These are phyloP conservation scores for Catajapyx aquilonaris DNA, from an alignment of 1,140 invertebrate species.

Conservation along the genomic window DNA sequence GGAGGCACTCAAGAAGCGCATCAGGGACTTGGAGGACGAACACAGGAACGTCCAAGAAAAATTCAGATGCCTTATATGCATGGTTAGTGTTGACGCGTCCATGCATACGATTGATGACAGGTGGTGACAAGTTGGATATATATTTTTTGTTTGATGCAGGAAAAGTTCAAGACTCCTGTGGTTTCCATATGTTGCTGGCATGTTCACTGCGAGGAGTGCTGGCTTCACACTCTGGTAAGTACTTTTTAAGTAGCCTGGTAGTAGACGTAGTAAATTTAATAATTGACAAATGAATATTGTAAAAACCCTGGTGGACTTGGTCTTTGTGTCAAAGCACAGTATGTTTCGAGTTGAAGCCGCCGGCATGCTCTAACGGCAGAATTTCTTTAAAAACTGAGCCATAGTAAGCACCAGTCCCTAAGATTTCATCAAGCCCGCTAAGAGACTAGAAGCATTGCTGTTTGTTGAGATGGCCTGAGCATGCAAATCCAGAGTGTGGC, in stretches of 20 bases:
- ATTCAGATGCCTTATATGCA: constrained; percentile 70
- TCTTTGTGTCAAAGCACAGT: too few relatives aligned
- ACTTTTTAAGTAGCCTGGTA: not conserved
- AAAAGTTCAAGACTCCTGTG: constrained; percentile 61
- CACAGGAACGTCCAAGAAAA: constrained; percentile 26
- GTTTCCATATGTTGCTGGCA: constrained; percentile 93
- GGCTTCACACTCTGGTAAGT: constrained; percentile 62
- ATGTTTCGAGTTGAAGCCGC: too few relatives aligned
- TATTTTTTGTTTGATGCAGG: constrained; percentile 24
- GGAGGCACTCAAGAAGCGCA: constrained; percentile 42
- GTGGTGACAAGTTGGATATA: constrained; percentile 4
- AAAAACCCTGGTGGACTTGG: too few relatives aligned
- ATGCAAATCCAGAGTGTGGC: too few relatives aligned
- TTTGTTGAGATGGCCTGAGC: too few relatives aligned
- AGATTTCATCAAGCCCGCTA: too few relatives aligned
- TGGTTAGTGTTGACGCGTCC: too few relatives aligned
- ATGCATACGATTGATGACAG: not conserved
- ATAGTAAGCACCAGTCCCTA: too few relatives aligned
- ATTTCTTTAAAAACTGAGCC: too few relatives aligned
- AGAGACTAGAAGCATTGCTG: too few relatives aligned
- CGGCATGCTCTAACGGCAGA: too few relatives aligned
- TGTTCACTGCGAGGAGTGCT: constrained; percentile 84
- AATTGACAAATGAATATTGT: too few relatives aligned
- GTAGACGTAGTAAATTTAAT: not conserved
- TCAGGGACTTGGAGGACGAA: constrained; percentile 39